Conservation (phyloP, 2,113 vertebrate species). For the Paramormyrops kingsleyae region DNA sequence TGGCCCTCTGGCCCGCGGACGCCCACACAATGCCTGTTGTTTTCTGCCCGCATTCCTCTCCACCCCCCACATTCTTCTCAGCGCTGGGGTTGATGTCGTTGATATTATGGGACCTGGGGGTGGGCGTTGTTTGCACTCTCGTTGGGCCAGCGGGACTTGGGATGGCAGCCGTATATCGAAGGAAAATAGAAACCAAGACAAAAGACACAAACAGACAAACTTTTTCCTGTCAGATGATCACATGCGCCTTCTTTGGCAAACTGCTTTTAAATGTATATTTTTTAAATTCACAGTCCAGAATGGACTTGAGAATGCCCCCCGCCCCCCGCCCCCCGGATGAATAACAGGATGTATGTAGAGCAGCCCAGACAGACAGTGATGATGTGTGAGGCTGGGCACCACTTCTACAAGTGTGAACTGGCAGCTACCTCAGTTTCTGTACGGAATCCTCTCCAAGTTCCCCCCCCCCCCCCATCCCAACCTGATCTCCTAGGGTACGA, state of each 20-base stretch:
- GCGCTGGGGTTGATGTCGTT: neutral
- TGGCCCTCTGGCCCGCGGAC: conserved; percentile 36
- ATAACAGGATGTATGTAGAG: neutral
- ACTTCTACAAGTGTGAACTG: neutral
- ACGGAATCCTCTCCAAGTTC: neutral
- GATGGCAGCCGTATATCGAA: neutral
- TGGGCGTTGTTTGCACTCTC: neutral
- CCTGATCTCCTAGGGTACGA: neutral
- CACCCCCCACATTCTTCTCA: conserved; percentile 34
- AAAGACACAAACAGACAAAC: neutral
- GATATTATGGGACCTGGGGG: neutral
- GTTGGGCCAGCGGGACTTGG: neutral
- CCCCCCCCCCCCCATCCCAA: neutral
- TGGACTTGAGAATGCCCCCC: neutral
- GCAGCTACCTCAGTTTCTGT: neutral
- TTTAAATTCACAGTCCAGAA: neutral
- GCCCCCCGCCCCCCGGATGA: neutral
- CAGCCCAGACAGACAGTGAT: neutral
- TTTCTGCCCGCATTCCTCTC: conserved; percentile 35
- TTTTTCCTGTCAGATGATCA: neutral
- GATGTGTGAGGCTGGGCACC: neutral
- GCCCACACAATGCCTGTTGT: conserved; percentile 20
- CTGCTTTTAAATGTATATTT: neutral
- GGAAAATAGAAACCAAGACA: neutral
- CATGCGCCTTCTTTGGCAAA: neutral